Conservation (phyloP, 2,797 vertebrate genomes). For the Telmatherina bonti region DNA sequence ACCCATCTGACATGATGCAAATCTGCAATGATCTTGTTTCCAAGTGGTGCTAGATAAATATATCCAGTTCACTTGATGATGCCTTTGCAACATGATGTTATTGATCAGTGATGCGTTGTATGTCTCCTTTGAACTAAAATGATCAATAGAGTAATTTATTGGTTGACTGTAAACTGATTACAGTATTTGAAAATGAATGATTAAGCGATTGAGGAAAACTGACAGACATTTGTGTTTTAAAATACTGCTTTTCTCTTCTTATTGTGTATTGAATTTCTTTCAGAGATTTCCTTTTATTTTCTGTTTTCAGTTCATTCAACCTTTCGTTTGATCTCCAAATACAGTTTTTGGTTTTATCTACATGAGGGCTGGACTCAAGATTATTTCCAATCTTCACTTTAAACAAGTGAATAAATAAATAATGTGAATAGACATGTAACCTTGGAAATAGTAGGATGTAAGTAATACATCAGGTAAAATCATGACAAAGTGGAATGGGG, state of each 20-base stretch:
- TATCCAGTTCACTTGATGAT: slow-evolving; percentile 5
- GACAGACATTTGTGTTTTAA: neutral
- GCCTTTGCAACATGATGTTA: slow-evolving; percentile 3
- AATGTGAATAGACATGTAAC: no score
- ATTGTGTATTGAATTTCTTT: neutral
- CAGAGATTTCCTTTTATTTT: neutral
- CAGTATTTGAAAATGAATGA: neutral
- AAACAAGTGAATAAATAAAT: no score
- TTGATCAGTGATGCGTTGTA: neutral
- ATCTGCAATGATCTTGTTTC: slow-evolving; percentile 29
- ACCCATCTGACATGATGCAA: slow-evolving; percentile 27
- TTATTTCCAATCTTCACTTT: neutral
- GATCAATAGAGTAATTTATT: neutral
- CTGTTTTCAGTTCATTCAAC: neutral
- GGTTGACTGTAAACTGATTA: neutral
- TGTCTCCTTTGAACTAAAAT: neutral
- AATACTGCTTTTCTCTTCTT: neutral
- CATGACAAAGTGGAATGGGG: neutral
- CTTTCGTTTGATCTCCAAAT: no score
- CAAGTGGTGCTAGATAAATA: slow-evolving; percentile 32
- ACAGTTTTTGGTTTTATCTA: no score
- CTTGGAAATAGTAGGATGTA: no score
- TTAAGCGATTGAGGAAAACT: neutral
- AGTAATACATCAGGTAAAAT: neutral
- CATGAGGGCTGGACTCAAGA: neutral